Base-by-base conservation (phyloP, 1,140 invertebrate genomes). In the Stenopsyche tienmushanensis region DNA sequence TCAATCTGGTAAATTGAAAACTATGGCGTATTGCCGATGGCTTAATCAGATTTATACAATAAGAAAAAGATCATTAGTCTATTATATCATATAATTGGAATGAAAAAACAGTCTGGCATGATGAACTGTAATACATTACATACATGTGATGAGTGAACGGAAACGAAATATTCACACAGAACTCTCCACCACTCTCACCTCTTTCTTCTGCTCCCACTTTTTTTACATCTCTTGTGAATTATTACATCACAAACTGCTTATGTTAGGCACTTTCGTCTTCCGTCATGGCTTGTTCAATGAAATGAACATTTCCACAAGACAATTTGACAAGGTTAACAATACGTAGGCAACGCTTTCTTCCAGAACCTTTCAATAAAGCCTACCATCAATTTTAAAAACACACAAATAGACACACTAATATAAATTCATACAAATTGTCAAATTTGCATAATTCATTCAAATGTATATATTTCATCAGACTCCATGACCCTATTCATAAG, bases 291-390 rank as follows among this genome's bases (percentile, higher is more conserved):
- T 53, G 26, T 53, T 18, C 54, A 57, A 57, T 20, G 54, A n/a
- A 57, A 57, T 57, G 54, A 57, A 57, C 39, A 57, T 25, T 39
- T n/a, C 9, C 52, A 41, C 52, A 17, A 8, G 21, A 8, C 21
- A 21, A 57, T 42, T 57, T 39, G 29, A 24, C 54, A 57, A 57
- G 54, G 54, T 57, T 57, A 57, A n/a, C n/a, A n/a, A 57, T 57
- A 34, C 21, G 23, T 7, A 3, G 17, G 13, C 13, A 9, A 20
- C 18, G 45, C 3, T 18, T 49, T 10, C 18, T 49, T n/a, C n/a
- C n/a, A n/a, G n/a, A n/a, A n/a, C n/a, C n/a, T n/a, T n/a, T n/a
- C n/a, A n/a, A n/a, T n/a, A n/a, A n/a, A n/a, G n/a, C n/a, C n/a
- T n/a, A n/a, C n/a, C n/a, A n/a, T n/a, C n/a, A n/a, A n/a, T n/a